A percentile compares a stretch with the other conserved stretches of the same genome.
These are phyloP conservation scores for Neodiprion lecontei DNA, from an alignment of 1,140 invertebrate species.

Conservation along the genomic window DNA sequence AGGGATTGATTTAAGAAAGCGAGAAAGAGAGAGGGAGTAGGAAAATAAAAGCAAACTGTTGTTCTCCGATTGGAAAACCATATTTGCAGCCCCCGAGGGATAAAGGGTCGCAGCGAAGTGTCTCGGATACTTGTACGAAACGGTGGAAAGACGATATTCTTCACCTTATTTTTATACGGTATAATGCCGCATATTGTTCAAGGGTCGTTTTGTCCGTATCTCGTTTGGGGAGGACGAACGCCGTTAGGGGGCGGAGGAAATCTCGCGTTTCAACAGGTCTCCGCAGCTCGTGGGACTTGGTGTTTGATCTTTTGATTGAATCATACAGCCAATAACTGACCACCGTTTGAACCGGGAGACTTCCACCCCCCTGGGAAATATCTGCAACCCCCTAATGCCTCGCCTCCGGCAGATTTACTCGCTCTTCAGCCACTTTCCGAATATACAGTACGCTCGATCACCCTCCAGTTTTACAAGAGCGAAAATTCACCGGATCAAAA, in stretches of 20 bases:
- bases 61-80: neutral
- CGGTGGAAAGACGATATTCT: neutral
- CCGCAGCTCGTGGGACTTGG: neutral
- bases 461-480: too few species aligned
- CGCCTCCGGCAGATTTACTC: neutral
- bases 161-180: neutral
- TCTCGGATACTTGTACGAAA: neutral
- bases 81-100: neutral
- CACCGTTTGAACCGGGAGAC: conserved; percentile 32
- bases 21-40: too few species aligned
- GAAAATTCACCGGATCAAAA: too few species aligned
- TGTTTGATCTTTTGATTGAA: conserved; percentile 46
- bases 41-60: neutral
- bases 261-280: conserved; percentile 10
- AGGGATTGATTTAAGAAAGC: too few species aligned
- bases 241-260: neutral
- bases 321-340: conserved; percentile 43
- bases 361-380: conserved; percentile 39
- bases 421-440: neutral
- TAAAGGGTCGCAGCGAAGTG: neutral
- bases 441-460: neutral
- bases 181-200: neutral
- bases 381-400: conserved; percentile 32
- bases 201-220: neutral
- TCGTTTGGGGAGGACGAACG: neutral